Evolutionary conservation across 2,888 invertebrate genomes (phyloP), one percentile per base, ranked within the genome.

Genomic region (Polyommatus iphigenia): DNA sequence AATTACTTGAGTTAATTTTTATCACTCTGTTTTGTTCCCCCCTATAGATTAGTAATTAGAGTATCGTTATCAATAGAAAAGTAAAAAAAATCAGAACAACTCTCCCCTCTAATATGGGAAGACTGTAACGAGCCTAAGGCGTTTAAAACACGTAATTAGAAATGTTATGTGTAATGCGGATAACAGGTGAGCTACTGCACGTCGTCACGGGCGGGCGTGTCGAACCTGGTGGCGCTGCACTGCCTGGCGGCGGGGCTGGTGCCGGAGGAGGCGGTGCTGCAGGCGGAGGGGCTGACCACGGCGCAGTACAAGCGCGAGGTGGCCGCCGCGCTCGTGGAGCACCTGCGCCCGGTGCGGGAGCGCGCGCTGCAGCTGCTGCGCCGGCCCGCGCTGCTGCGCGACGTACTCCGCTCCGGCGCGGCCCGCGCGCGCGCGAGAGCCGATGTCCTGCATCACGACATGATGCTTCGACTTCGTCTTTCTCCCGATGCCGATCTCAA

Each of bases 211-310:
- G 97, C 98, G 0, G 99, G 98, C 36, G 97, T 99, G 20, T 95
- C 98, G 76, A 99, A 99, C 94, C 94, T 99, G 78, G 95, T 99
- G 81, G 94, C 95, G 78, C 97, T 99, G 80, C 98, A 98, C 92
- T 96, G 97, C 76, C 94, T 97, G 78, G 92, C 97, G 29, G 95
- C 96, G 24, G 97, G 95, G 73, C 93, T 95, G 88, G 87, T 95
- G 77, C 93, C 96, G 3, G 96, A 96, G 81, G 95, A 96, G 83
- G 96, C 97, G 80, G 96, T 96, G 82, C 91, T 94, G 81, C 96
- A 97, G 87, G 95, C 93, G 24, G 87, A 90, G 78, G 91, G 91
- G 13, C 86, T 97, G 71, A 96, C 97, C 87, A 99, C 98, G 75
- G 97, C 96, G 84, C 95, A 96, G 95, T 96, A 94, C 89, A 92